Conservation (phyloP, 2,888 invertebrate genomes). For the Dasypolia templi region DNA sequence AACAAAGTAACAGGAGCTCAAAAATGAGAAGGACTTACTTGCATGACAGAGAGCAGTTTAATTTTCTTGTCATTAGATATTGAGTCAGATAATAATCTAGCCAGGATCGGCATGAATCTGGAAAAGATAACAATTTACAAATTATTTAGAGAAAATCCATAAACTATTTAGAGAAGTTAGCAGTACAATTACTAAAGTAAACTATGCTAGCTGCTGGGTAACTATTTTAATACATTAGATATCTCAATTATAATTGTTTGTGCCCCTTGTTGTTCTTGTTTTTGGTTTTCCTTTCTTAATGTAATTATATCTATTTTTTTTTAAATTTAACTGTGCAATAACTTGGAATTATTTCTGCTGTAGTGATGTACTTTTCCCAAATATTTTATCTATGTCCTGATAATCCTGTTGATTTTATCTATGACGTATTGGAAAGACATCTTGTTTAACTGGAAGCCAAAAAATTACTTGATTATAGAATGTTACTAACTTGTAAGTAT, state of each 20-base stretch:
- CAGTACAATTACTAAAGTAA: not conserved
- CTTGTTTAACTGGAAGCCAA: not conserved
- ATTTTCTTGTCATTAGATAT: slow-evolving; percentile 92
- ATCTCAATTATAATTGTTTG: not conserved
- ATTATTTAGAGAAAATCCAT: not conserved
- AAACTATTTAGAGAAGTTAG: not conserved
- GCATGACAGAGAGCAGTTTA: slow-evolving; percentile 91
- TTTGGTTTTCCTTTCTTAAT: not conserved
- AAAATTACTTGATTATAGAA: not conserved
- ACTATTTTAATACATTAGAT: too few relatives aligned
- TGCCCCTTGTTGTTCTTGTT: too few relatives aligned
- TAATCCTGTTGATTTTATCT: too few relatives aligned
- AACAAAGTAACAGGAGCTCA: too few relatives aligned
- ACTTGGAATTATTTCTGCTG: not conserved
- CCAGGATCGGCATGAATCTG: slow-evolving; percentile 92
- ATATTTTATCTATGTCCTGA: not conserved
- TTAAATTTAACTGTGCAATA: not conserved
- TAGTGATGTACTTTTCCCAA: not conserved
- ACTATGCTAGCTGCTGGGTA: too few relatives aligned
- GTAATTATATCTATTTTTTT: not conserved
- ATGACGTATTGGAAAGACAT: not conserved
- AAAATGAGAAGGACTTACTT: slow-evolving; percentile 79
- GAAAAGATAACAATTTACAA: slow-evolving; percentile 45
- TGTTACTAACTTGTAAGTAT: slow-evolving; percentile 90
- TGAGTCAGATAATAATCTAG: slow-evolving; percentile 91